Conservation (phyloP, 2,888 invertebrate species). For the Pherbina coryleti region DNA sequence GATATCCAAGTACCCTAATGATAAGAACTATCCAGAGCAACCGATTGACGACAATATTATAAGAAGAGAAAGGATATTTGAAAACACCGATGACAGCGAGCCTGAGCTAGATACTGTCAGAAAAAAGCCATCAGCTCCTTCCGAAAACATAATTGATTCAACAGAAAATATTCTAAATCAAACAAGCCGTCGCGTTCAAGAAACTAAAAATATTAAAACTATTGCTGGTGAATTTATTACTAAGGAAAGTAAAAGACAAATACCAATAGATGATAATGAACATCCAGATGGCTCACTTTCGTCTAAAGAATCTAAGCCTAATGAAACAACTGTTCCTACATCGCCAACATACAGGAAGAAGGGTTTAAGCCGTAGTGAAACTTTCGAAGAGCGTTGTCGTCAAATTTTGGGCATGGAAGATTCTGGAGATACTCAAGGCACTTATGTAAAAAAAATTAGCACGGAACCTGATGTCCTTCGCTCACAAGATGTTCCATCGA, state of each 20-base stretch:
- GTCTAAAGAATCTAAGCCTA: constrained; percentile 53
- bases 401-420: constrained; percentile 77
- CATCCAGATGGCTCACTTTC: constrained; percentile 58
- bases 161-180: constrained; percentile 30
- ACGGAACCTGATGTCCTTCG: constrained; percentile 40
- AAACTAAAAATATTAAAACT: constrained; percentile 8
- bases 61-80: constrained; percentile 57
- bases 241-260: constrained; percentile 40
- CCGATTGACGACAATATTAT: constrained; percentile 42
- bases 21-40: constrained; percentile 22
- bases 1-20: too few relatives aligned
- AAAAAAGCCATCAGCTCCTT: background rate
- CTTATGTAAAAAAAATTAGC: constrained; percentile 49
- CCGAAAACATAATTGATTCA: background rate
- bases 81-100: constrained; percentile 43
- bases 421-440: constrained; percentile 63
- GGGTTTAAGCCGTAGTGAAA: constrained; percentile 76
- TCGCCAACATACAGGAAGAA: constrained; percentile 71
- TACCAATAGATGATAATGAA: constrained; percentile 44
- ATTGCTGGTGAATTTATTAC: constrained; percentile 45
- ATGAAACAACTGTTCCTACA: constrained; percentile 43
- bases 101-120: background rate
- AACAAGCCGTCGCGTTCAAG: constrained; percentile 12
- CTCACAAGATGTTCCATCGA: constrained; percentile 11
- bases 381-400: constrained; percentile 80